These are phyloP conservation scores for Craniophora ligustri DNA, from an alignment of 2,888 invertebrate genomes.

Conservation along the genomic window DNA sequence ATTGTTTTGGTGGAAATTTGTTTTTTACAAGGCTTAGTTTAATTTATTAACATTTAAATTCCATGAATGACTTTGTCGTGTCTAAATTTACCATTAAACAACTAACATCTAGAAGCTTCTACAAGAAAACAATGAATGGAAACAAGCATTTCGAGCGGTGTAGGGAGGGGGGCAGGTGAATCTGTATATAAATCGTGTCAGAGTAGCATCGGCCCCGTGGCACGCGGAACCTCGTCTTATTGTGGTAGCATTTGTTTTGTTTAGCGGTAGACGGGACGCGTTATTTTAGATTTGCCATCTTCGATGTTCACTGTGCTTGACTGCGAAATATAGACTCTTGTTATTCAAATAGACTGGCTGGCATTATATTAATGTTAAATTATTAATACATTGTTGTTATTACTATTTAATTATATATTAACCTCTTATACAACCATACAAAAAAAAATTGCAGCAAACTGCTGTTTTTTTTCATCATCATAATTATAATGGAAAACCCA, in stretches of 20 bases:
- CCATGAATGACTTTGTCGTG: too few species aligned
- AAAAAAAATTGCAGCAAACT: too few species aligned
- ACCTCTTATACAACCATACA: too few species aligned
- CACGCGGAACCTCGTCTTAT: constrained; percentile 86
- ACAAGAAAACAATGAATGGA: constrained; percentile 65
- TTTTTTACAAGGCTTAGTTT: too few species aligned
- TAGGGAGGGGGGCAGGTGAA: constrained; percentile 72
- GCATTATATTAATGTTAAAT: neutral
- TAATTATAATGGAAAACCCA: too few species aligned
- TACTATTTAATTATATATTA: too few species aligned
- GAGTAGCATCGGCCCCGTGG: constrained; percentile 72
- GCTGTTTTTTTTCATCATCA: too few species aligned
- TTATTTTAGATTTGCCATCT: constrained; percentile 81
- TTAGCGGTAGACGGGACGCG: constrained; percentile 69
- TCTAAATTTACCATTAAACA: constrained; percentile 1
- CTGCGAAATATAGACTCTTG: constrained; percentile 23
- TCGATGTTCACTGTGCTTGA: constrained; percentile 56
- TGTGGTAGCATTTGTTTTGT: constrained; percentile 81
- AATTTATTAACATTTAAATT: too few species aligned
- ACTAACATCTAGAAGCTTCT: constrained; percentile 17
- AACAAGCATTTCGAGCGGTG: constrained; percentile 58
- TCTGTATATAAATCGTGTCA: constrained; percentile 77
- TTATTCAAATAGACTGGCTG: neutral
- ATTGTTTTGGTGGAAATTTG: too few species aligned
- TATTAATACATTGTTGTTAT: too few species aligned